Evolutionary conservation across 2,888 invertebrate genomes (phyloP).

Genomic region (Calameuta filiformis): DNA sequence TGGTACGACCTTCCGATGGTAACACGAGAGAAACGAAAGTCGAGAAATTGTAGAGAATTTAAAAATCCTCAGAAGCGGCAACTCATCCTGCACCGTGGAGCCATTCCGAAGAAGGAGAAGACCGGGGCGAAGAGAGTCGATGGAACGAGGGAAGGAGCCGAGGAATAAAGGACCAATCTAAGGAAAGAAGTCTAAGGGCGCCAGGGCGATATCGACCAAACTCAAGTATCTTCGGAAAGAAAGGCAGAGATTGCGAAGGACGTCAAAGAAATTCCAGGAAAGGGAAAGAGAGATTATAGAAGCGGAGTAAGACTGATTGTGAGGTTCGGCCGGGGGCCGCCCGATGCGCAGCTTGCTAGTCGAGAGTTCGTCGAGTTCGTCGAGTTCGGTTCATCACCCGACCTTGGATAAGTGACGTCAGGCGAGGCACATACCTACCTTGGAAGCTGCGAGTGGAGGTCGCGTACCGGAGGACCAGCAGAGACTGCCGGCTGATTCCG

Average conservation of each 20-base stretch:
- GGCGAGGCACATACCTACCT: constrained; percentile 51
- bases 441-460: constrained; percentile 49
- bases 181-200: constrained; percentile 21
- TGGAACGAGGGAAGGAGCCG: not conserved
- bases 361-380: not conserved
- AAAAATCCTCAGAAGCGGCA: not conserved
- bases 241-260: not conserved
- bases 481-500: not conserved
- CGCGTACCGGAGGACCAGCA: constrained; percentile 21
- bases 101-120: not conserved
- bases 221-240: constrained; percentile 23
- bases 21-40: not conserved
- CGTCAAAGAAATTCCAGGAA: not conserved
- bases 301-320: constrained; percentile 17
- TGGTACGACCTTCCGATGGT: not conserved
- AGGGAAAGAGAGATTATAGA: constrained; percentile 15
- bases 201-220: constrained; percentile 39
- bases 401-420: constrained; percentile 61
- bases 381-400: constrained; percentile 53
- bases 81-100: not conserved
- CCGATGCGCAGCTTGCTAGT: not conserved
- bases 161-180: not conserved
- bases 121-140: not conserved
- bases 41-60: not conserved
- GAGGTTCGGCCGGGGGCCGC: not conserved